These are phyloP conservation scores for Torymus auratus DNA, from an alignment of 2,888 invertebrate species.

Conservation along the genomic window DNA sequence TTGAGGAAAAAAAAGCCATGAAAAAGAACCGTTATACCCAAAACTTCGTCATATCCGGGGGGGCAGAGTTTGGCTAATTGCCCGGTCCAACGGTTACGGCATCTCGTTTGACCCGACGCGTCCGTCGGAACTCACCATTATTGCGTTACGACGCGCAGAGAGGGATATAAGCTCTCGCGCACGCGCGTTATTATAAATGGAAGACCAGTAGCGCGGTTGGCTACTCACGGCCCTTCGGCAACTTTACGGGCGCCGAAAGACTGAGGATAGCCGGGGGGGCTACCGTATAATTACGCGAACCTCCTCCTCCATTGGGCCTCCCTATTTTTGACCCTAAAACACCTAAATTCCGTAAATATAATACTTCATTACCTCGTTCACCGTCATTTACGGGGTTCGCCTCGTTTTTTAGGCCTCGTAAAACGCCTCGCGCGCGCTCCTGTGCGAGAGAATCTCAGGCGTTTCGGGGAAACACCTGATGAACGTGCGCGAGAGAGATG, in stretches of 20 bases:
- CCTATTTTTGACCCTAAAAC: slow-evolving; percentile 68
- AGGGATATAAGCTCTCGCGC: slow-evolving; percentile 2
- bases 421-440: slow-evolving; percentile 33
- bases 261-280: slow-evolving; percentile 68
- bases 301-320: slow-evolving; percentile 60
- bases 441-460: neutral
- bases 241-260: slow-evolving; percentile 73
- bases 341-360: slow-evolving; percentile 63
- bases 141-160: slow-evolving; percentile 69
- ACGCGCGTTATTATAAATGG: slow-evolving; percentile 69
- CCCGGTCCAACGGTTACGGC: slow-evolving; percentile 67
- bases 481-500: neutral
- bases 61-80: slow-evolving; percentile 67
- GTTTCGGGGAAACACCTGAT: slow-evolving; percentile 56
- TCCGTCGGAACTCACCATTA: slow-evolving; percentile 65
- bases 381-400: slow-evolving; percentile 44
- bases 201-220: slow-evolving; percentile 73
- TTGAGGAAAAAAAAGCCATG: too few species aligned
- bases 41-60: slow-evolving; percentile 53
- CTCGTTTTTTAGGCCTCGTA: slow-evolving; percentile 52
- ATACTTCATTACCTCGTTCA: slow-evolving; percentile 58
- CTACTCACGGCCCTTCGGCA: slow-evolving; percentile 61
- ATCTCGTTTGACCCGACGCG: slow-evolving; percentile 66
- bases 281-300: slow-evolving; percentile 75
- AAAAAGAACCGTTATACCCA: neutral